Evolutionary conservation across 2,797 vertebrate species (phyloP).

Genomic region (Muscicapa comitata): DNA sequence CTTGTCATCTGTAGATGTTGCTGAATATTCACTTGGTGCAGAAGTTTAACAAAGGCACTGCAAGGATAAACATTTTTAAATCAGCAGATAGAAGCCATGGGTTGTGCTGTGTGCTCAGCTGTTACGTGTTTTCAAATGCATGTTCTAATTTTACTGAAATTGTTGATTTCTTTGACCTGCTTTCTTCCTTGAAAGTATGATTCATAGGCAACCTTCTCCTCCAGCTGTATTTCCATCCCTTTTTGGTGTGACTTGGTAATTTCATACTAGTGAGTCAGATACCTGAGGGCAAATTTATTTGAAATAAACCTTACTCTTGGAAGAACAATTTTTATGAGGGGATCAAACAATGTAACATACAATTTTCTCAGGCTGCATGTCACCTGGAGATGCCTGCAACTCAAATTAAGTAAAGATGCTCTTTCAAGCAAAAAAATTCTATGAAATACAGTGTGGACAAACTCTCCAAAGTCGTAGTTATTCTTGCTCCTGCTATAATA

Average conservation of each 20-base stretch:
- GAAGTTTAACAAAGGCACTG: conserved; percentile 60
- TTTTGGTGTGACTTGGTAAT: conserved; percentile 49
- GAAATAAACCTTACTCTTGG: conserved; percentile 61
- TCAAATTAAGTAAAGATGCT: conserved; percentile 48
- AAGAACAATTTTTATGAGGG: conserved; percentile 39
- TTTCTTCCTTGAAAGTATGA: conserved; percentile 61
- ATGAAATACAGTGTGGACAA: conserved; percentile 36
- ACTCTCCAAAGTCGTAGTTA: conserved; percentile 49
- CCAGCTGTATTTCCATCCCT: neutral
- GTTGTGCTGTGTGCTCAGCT: conserved; percentile 1
- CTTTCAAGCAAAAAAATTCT: conserved; percentile 6
- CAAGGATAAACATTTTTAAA: conserved; percentile 53
- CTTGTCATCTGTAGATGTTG: conserved; percentile 54
- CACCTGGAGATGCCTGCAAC: conserved; percentile 5
- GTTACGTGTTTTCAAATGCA: conserved; percentile 39
- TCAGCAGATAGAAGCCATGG: neutral
- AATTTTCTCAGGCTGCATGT: conserved; percentile 38
- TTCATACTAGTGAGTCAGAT: conserved; percentile 29
- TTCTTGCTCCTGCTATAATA: conserved; percentile 70
- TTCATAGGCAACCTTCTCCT: neutral
- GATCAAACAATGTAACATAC: conserved; percentile 30
- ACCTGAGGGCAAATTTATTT: conserved; percentile 68
- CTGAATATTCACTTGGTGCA: conserved; percentile 55
- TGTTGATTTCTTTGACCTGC: conserved; percentile 56
- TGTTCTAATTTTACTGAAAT: conserved; percentile 60